Base-by-base conservation (phyloP, 2,888 invertebrate species). In the Drosophila sordidula region DNA sequence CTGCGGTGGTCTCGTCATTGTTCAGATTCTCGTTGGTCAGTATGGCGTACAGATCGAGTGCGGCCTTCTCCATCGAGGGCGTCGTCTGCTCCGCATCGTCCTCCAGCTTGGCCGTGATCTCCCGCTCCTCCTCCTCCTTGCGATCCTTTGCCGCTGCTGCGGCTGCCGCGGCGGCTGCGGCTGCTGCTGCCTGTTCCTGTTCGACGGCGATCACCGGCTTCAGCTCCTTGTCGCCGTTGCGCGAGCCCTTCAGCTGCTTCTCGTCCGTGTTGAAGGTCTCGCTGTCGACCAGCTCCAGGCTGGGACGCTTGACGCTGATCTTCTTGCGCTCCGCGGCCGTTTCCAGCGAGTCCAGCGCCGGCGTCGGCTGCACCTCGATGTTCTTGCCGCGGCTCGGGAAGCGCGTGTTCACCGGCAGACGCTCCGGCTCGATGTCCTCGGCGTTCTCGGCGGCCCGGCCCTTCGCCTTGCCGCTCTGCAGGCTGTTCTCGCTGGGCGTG, bases 391-490 rank as follows among this genome's bases (percentile, higher is more conserved):
- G 95, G 45, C 96, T 96, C 69, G 96, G 96, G 91, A 97, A 97
- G 74, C 97, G 95, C n/a, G 97, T 97, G 88, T 95, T 96, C n/a
- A 95, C 94, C 2, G 97, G 97, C 72, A 97, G 92, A 78, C 97
- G 91, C 64, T 90, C 92, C 6, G 90, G 83, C 44, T 91, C 91
- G 16, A 91, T 89, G 26, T 91, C 89, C 42, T 90, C 90, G 1
- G 54, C 34, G 12, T 25, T 41, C 5, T 62, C 69, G 41, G 90
- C 91, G 6, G 93, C 90, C 2, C 91, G 87, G 1, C 91, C 92
- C 69, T 91, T 91, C 93, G 95, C 67, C 95, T 93, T 51, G 95
- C 94, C 93, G 95, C 96, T 90, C 12, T 90, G 90, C 57, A 91
- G 70, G 95, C 96, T 86, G 94, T 94, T 92, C 95, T 96, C 90